Percentiles rank a stretch among this genome's conserved stretches.
Conservation (phyloP, 2,888 invertebrate species). For the Ametastegia equiseti region DNA sequence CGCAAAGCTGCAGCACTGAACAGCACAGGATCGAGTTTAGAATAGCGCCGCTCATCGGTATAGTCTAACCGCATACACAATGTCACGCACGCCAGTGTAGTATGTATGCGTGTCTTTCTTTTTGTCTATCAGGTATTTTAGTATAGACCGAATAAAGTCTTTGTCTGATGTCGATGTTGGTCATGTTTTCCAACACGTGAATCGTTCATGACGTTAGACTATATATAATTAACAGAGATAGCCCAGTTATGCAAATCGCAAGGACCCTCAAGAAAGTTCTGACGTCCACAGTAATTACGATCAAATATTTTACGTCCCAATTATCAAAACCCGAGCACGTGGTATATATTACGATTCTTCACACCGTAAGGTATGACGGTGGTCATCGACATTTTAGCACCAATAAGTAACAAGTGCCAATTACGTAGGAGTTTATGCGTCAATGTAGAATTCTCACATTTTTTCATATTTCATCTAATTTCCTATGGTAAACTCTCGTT, state of each 20-base stretch:
- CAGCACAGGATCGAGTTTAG: constrained; percentile 32
- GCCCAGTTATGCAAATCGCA: constrained; percentile 30
- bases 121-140: too few species aligned
- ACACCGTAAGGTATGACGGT: neutral
- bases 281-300: constrained; percentile 2
- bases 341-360: constrained; percentile 29
- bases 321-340: constrained; percentile 27
- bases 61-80: neutral
- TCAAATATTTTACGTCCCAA: constrained; percentile 15
- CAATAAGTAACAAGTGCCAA: neutral
- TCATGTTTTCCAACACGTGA: constrained; percentile 1
- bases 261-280: neutral
- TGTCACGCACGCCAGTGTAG: neutral
- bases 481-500: neutral
- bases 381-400: neutral
- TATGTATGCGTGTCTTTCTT: neutral
- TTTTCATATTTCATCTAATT: neutral
- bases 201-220: neutral
- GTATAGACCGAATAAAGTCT: neutral
- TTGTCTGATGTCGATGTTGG: constrained; percentile 20
- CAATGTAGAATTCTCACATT: neutral
- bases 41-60: constrained; percentile 20
- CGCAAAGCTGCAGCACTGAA: constrained; percentile 40
- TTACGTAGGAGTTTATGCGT: neutral
- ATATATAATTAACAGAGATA: neutral